Conservation (phyloP, 92 coral and sea anemone genomes). For the Heliopora coerulea region DNA sequence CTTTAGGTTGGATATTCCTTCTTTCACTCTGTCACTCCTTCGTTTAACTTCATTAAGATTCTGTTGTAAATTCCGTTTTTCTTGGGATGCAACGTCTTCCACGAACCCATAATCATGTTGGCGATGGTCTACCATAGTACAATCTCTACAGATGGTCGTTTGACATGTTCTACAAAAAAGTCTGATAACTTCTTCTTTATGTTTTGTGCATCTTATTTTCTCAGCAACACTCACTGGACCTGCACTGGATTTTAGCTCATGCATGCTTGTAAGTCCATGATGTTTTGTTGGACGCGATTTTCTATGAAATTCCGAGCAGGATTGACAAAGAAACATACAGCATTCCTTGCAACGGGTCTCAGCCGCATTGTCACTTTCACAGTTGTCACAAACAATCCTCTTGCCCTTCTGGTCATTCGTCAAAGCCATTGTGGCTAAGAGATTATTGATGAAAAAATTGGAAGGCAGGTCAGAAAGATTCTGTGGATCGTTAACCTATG, state of each 20-base stretch:
- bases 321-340: constrained; percentile 41
- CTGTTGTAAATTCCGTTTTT: constrained; percentile 32
- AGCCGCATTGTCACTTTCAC: constrained; percentile 30
- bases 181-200: constrained; percentile 57
- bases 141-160: constrained; percentile 59
- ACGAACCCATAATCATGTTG: constrained; percentile 60
- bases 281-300: constrained; percentile 32
- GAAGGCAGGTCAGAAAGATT: constrained; percentile 11
- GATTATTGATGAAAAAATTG: constrained; percentile 12
- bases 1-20: constrained; percentile 26
- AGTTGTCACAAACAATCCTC: constrained; percentile 33
- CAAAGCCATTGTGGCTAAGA: neutral
- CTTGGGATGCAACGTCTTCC: constrained; percentile 51
- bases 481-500: too few relatives aligned
- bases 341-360: constrained; percentile 35
- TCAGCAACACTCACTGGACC: constrained; percentile 54
- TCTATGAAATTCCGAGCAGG: constrained; percentile 26
- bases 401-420: neutral
- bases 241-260: constrained; percentile 4
- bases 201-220: constrained; percentile 60
- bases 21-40: constrained; percentile 14
- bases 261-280: constrained; percentile 19
- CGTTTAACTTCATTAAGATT: constrained; percentile 34
- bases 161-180: constrained; percentile 69
- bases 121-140: constrained; percentile 65